These are phyloP conservation scores for Synergus japonicus DNA, from an alignment of 2,888 invertebrate species.

Conservation along the genomic window DNA sequence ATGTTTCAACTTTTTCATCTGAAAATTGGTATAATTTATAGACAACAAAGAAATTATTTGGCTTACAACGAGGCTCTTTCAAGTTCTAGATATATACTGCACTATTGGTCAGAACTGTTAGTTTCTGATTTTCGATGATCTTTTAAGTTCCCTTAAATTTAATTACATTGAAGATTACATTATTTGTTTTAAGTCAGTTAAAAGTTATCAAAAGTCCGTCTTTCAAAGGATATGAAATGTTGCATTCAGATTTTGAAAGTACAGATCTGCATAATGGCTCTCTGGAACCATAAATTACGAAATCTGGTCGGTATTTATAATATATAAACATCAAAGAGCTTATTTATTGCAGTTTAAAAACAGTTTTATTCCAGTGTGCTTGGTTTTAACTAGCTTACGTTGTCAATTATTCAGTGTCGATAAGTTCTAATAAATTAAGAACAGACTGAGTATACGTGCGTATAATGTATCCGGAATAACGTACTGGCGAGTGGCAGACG, in stretches of 20 bases:
- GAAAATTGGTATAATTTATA: background rate
- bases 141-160: too few species aligned
- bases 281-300: background rate
- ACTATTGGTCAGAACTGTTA: too few species aligned
- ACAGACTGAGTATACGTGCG: background rate
- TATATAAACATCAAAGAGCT: background rate
- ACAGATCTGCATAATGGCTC: background rate
- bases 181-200: too few species aligned
- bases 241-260: background rate
- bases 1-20: constrained; percentile 14
- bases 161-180: too few species aligned
- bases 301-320: background rate
- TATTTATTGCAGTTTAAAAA: constrained; percentile 29
- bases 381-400: constrained; percentile 9
- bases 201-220: too few species aligned
- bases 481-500: constrained; percentile 6
- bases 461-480: constrained; percentile 2
- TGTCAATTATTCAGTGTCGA: constrained; percentile 41
- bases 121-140: too few species aligned
- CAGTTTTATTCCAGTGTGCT: constrained; percentile 10
- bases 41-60: background rate
- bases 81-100: background rate
- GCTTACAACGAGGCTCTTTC: background rate
- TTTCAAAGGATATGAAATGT: background rate
- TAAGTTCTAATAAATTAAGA: constrained; percentile 34